phyloP scores from a whole-genome alignment of 2,797 vertebrate genomes.

The Lacerta bilineata region DNA sequence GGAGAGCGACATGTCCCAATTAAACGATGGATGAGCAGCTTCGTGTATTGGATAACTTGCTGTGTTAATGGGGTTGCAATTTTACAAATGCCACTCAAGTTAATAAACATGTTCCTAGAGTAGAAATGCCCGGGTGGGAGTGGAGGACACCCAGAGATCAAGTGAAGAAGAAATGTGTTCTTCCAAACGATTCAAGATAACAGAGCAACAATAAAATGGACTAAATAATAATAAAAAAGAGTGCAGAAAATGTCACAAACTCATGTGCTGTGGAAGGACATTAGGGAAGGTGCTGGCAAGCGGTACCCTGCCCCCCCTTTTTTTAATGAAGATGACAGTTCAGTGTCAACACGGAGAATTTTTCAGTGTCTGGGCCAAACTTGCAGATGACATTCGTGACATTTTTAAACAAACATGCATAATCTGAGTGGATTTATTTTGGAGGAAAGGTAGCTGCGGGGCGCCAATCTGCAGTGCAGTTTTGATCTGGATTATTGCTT shows the following conservation, averaged over 20 bases:
- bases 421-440: not conserved
- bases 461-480: not conserved
- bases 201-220: constrained; percentile 16
- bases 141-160: not conserved
- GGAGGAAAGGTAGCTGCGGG: not conserved
- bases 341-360: not conserved
- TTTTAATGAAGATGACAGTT: not conserved
- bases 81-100: constrained; percentile 71
- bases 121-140: constrained; percentile 23
- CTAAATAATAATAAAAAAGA: not conserved
- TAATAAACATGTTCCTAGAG: constrained; percentile 71
- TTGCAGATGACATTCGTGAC: not conserved
- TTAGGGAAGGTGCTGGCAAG: too few species aligned
- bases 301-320: not conserved
- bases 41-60: constrained; percentile 64
- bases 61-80: constrained; percentile 62
- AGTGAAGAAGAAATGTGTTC: constrained; percentile 26
- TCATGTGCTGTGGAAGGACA: not conserved
- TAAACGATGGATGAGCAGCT: constrained; percentile 72
- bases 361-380: not conserved
- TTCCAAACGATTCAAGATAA: constrained; percentile 6
- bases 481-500: not conserved
- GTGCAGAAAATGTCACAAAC: constrained; percentile 4
- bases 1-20: constrained; percentile 76
- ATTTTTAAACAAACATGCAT: not conserved